Base-by-base conservation (phyloP, 2,113 vertebrate genomes). In the Thamnaconus septentrionalis region DNA sequence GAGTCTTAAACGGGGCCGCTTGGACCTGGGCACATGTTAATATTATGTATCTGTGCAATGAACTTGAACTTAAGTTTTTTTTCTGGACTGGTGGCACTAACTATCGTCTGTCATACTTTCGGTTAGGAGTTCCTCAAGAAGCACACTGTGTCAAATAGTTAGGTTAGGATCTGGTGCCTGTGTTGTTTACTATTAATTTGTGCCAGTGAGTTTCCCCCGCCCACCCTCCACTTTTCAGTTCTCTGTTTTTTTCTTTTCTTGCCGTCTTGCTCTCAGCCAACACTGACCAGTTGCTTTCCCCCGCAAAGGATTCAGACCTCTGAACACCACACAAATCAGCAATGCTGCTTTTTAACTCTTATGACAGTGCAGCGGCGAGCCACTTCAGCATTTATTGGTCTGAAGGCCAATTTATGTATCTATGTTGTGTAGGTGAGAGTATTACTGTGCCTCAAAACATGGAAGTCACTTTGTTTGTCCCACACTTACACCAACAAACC, bases 391-490 rank as follows among this genome's bases (percentile, higher is more conserved):
- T 80, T 81, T 69, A 72, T 87, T 81, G 87, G 88, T 85, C 74
- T n/a, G 3, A 10, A 6, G 82, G 71, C 79, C 74, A 66, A 64
- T 85, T 58, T 44, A 75, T 83, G 85, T 74, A 58, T 79, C 71
- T 72, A 80, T 60, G 63, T 83, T 86, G 67, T 83, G 79, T 86
- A 75, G 82, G 69, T 86, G 83, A 80, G 87, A 82, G 82, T 87
- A 74, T 89, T 81, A 79, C 66, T 87, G 89, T 90, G 89, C 89
- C 89, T 90, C 84, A 84, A 86, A 81, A 77, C 70, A 83, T 83
- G 68, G 76, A 88, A 85, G 83, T 87, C 78, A 80, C 86, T 82
- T 87, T 85, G 77, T 79, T 73, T 85, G 57, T 80, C 75, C 52
- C 61, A 65, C 76, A 75, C 80, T 79, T 68, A 72, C 62, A 75